Evolutionary conservation across 2,888 invertebrate genomes (phyloP).

Genomic region (Enchytraeus crypticus): DNA sequence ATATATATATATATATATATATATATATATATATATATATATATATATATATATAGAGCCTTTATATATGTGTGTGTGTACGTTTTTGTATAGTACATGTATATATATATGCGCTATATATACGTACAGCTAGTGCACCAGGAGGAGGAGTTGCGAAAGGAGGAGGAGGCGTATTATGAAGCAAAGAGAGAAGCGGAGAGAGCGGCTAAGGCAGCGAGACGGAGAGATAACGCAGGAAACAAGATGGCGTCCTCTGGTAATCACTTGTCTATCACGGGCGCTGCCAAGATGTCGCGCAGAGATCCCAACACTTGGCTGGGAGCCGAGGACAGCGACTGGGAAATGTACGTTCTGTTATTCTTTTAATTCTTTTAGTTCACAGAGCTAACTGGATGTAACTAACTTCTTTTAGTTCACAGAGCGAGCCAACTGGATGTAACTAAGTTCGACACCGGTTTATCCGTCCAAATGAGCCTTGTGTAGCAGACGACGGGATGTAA

Average conservation of each 20-base stretch:
- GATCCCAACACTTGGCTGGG: conserved; percentile 31
- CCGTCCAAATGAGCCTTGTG: too few relatives aligned
- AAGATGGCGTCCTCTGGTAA: background rate
- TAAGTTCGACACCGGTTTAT: too few relatives aligned
- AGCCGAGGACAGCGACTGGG: conserved; percentile 42
- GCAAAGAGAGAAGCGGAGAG: conserved; percentile 41
- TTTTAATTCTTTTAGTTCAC: too few relatives aligned
- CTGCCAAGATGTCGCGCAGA: conserved; percentile 5
- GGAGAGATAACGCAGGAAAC: conserved; percentile 19
- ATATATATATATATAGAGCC: conserved; percentile 41
- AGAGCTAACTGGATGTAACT: too few relatives aligned
- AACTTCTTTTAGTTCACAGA: too few relatives aligned
- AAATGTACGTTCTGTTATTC: conserved; percentile 35
- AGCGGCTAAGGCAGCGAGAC: conserved; percentile 34
- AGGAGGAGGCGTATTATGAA: conserved; percentile 44
- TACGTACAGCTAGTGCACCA: conserved; percentile 38
- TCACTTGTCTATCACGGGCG: background rate
- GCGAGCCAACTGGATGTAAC: too few relatives aligned
- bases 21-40: too few relatives aligned
- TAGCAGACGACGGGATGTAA: too few relatives aligned
- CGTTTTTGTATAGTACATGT: background rate
- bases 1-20: too few relatives aligned
- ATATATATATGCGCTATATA: background rate
- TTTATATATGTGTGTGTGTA: too few relatives aligned
- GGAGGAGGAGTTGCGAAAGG: conserved; percentile 41